Conservation (phyloP, 1,140 invertebrate species). For the Lamellibrachia luymesi region DNA sequence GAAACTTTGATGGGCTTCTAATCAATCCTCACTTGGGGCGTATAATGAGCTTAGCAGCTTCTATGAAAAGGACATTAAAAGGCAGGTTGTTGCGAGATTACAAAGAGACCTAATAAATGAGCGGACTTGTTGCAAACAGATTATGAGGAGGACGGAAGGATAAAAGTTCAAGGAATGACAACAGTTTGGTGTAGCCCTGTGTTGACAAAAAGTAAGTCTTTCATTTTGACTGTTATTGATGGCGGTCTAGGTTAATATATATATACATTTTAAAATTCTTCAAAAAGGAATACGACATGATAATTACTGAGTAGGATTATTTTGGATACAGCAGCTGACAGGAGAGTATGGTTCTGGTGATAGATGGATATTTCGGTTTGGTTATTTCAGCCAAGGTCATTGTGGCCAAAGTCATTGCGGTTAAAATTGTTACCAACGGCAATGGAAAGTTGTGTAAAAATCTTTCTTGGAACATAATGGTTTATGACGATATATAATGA, state of each 20-base stretch:
- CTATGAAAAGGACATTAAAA: not conserved
- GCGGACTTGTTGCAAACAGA: not conserved
- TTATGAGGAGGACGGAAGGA: not conserved
- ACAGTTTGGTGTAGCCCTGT: not conserved
- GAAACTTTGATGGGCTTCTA: not conserved
- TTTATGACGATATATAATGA: no score
- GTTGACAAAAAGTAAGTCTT: not conserved
- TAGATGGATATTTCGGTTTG: not conserved
- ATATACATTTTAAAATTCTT: not conserved
- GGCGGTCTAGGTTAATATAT: not conserved
- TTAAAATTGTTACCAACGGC: not conserved
- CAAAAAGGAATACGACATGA: not conserved
- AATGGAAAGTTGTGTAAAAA: no score
- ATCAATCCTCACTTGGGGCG: not conserved
- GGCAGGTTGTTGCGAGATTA: not conserved
- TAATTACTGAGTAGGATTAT: not conserved
- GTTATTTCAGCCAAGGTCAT: not conserved
- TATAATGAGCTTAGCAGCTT: not conserved
- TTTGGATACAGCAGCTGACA: not conserved
- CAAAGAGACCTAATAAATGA: not conserved
- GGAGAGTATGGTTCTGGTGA: not conserved
- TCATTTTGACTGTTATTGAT: not conserved
- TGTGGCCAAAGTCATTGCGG: not conserved
- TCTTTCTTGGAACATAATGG: no score
- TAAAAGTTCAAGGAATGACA: not conserved